These are phyloP conservation scores for Apogon talboti DNA, from an alignment of 2,797 vertebrate species.

Conservation along the genomic window DNA sequence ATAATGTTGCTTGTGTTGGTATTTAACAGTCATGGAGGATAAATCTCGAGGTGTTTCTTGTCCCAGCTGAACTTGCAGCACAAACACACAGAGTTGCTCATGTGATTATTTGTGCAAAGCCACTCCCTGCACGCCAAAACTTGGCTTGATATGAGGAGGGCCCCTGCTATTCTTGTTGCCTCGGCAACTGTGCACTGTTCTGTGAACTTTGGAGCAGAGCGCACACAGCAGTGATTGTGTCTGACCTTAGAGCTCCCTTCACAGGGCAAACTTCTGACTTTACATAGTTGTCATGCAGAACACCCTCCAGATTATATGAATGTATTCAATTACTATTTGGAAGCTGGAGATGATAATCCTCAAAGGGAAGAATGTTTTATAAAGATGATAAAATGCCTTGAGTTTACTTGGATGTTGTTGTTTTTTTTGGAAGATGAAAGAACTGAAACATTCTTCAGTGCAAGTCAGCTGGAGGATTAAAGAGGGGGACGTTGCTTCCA, in stretches of 20 bases:
- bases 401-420: neutral
- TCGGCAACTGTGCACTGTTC: constrained; percentile 69
- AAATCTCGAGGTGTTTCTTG: constrained; percentile 41
- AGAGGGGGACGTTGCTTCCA: constrained; percentile 10
- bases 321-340: neutral
- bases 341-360: neutral
- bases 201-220: constrained; percentile 81
- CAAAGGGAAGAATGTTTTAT: neutral
- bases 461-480: neutral
- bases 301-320: neutral
- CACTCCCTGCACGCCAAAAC: constrained; percentile 67
- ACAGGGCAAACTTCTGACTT: constrained; percentile 63
- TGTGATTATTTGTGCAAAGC: constrained; percentile 55
- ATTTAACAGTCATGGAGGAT: constrained; percentile 11
- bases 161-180: constrained; percentile 69
- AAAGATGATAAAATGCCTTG: neutral
- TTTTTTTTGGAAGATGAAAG: neutral
- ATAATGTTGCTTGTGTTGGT: constrained; percentile 11
- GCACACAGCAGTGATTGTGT: constrained; percentile 74
- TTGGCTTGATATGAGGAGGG: constrained; percentile 70
- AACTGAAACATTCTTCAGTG: neutral
- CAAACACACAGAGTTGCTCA: constrained; percentile 23
- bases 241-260: constrained; percentile 65
- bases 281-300: constrained; percentile 12
- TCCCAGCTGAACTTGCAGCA: constrained; percentile 27